phyloP scores from a whole-genome alignment of 2,113 vertebrate species.

The Chrysochloris asiatica region DNA sequence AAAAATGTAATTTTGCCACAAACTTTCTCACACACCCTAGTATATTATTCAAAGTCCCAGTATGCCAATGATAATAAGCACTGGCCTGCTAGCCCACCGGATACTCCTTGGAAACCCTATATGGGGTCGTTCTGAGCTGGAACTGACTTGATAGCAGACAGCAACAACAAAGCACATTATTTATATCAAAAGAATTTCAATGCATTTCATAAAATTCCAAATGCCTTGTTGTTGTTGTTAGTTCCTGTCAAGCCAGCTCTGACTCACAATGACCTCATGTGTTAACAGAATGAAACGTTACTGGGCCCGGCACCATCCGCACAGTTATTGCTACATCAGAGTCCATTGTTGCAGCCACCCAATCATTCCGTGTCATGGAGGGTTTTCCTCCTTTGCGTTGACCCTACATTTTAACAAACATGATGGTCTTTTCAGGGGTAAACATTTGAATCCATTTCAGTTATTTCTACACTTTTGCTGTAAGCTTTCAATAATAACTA shows the following conservation, averaged over 20 bases:
- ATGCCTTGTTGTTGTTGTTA: neutral
- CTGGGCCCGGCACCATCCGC: neutral
- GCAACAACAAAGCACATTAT: too few species aligned
- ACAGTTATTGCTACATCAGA: neutral
- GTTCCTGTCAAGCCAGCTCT: neutral
- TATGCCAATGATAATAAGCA: too few species aligned
- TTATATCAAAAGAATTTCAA: constrained; percentile 6
- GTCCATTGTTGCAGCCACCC: neutral
- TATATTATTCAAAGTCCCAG: too few species aligned
- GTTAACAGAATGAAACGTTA: neutral
- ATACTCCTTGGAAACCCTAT: too few species aligned
- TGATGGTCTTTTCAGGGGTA: neutral
- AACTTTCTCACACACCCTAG: too few species aligned
- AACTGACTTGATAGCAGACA: too few species aligned
- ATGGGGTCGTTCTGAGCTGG: too few species aligned
- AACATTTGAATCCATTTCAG: constrained; percentile 25
- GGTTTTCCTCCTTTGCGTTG: neutral
- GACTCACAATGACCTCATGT: neutral
- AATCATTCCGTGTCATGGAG: neutral
- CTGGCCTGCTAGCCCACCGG: too few species aligned
- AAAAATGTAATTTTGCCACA: too few species aligned
- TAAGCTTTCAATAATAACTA: neutral
- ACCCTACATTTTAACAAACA: neutral
- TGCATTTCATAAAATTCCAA: constrained; percentile 7
- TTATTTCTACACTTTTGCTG: neutral